Evolutionary conservation across 2,113 vertebrate species (phyloP).

Genomic region (Triplophysa rosa): DNA sequence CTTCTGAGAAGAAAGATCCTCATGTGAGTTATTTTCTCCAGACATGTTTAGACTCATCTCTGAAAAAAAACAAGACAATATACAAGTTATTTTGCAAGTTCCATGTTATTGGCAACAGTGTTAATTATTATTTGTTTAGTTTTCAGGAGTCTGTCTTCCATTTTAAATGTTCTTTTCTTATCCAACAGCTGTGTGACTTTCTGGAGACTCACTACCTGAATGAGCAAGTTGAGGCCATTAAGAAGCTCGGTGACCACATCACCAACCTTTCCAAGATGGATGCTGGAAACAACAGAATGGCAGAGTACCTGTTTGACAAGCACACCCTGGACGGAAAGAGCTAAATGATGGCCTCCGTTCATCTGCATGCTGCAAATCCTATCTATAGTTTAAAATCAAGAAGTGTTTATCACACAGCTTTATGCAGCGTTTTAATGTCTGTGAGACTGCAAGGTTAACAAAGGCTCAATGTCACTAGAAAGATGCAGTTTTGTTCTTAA

Average conservation of each 20-base stretch:
- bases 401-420: not conserved
- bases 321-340: constrained; percentile 81
- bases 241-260: constrained; percentile 84
- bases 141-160: no score
- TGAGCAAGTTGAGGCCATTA: constrained; percentile 93
- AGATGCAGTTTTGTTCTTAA: not conserved
- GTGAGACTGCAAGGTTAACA: not conserved
- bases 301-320: constrained; percentile 91
- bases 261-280: constrained; percentile 77
- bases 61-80: not conserved
- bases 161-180: not conserved
- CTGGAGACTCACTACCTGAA: constrained; percentile 93
- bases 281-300: constrained; percentile 69
- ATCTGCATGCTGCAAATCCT: not conserved
- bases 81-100: not conserved
- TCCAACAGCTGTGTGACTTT: constrained; percentile 79
- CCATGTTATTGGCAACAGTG: not conserved
- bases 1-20: constrained; percentile 70
- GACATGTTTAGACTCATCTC: not conserved
- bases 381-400: not conserved
- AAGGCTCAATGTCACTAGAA: not conserved
- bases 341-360: constrained; percentile 55
- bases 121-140: no score
- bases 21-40: constrained; percentile 70
- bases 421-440: not conserved